Evolutionary conservation across 2,113 vertebrate species (phyloP).

Genomic region (Carettochelys insculpta): DNA sequence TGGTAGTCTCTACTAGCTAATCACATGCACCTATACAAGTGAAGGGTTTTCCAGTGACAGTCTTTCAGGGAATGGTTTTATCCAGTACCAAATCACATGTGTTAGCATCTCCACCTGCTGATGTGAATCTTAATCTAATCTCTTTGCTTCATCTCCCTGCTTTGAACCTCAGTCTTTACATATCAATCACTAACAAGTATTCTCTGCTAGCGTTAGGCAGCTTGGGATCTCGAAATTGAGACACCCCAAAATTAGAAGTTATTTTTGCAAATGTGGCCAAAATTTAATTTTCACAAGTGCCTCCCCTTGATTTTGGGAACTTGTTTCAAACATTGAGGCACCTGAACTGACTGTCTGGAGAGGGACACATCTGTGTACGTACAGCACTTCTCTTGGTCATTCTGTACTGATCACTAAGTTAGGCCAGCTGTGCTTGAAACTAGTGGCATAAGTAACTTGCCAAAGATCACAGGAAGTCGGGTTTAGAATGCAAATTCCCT

Average conservation of each 20-base stretch:
- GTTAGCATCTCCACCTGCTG: background rate
- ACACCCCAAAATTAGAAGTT: background rate
- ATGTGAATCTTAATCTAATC: background rate
- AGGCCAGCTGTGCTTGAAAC: background rate
- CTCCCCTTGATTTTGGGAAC: background rate
- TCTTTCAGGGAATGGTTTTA: accelerated
- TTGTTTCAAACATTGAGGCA: background rate
- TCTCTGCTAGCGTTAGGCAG: background rate
- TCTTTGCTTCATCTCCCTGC: accelerated
- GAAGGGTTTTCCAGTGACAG: background rate
- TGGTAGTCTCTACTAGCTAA: background rate
- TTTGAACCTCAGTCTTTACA: background rate
- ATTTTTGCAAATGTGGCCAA: background rate
- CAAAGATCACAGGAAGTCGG: background rate
- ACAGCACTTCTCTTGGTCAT: background rate
- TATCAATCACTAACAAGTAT: background rate
- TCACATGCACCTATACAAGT: background rate
- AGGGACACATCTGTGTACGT: background rate
- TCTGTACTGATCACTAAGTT: background rate
- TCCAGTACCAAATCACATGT: accelerated
- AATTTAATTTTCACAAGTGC: background rate
- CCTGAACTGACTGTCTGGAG: background rate
- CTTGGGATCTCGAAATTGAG: background rate
- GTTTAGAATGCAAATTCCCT: background rate
- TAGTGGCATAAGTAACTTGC: background rate